Base-by-base conservation (phyloP, 2,888 invertebrate genomes). In the Zygogramma bicolorata region DNA sequence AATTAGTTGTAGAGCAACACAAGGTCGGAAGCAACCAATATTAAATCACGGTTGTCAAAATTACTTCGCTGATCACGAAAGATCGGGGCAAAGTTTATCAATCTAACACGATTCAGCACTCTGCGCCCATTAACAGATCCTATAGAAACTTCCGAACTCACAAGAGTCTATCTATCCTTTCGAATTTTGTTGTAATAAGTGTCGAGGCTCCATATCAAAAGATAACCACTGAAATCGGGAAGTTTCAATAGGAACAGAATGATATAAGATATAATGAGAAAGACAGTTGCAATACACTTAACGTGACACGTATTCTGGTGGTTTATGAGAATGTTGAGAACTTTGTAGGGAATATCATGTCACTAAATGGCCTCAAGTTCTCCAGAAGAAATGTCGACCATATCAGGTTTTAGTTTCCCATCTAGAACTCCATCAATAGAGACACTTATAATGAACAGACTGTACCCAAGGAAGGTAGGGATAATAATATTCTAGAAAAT, bases 31-130 rank as follows among this genome's bases (percentile, higher is more conserved):
- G n/a, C 27, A 25, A n/a, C 53, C 53, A 1, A 27, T 53, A 53
- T 53, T 53, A 27, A 25, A 53, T 53, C 53, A 53, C 8, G 25
- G 38, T 57, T 68, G 68, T 68, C 68, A 62, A 68, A 60, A 46
- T 68, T 68, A 62, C 22, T 60, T 61, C 22, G 25, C 31, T 34
- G 68, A 68, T 68, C 68, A 68, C 61, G 62, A 68, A 68, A 66
- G 68, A 61, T 49, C 57, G 53, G n/a, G 27, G 58, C 53, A 38
- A 61, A 68, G 53, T 68, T 61, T 61, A 68, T 53, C 68, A 68
- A 61, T 68, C 13, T 53, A 49, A 68, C 68, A 68, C 53, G 68
- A 62, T 62, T 69, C 42, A 40, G 69, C 69, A 69, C 69, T 69
- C 46, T 58, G 49, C 42, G 57, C 49, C 63, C 57, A 63, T 63